Base-by-base conservation (phyloP, 1,140 invertebrate genomes). In the Arctopsyche grandis region DNA sequence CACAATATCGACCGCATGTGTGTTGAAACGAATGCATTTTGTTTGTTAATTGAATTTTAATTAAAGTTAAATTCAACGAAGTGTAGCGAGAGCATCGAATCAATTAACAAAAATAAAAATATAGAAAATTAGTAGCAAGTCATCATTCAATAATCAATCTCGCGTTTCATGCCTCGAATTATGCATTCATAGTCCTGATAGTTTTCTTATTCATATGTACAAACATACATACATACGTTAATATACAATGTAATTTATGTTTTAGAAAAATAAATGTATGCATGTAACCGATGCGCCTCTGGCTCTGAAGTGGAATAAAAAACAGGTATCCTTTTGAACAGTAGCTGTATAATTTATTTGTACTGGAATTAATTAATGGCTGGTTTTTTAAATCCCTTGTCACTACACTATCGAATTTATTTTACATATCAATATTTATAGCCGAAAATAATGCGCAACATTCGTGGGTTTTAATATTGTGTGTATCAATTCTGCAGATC, bases 131-230 rank as follows among this genome's bases (percentile, higher is more conserved):
- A 71, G n/a, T 43, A 14, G 43, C 71, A 38, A 77, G 75, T 77
- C 75, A 77, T 69, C 75, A 46, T 38, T 43, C 75, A 77, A 77
- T 77, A 77, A 77, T 77, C 75, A 77, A 77, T 77, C 75, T 77
- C 69, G 19, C 52, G 69, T 77, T 77, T 77, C 75, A 77, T 58
- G 75, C 75, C 75, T 69, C 75, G 26, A 69, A 4, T 44, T 66
- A 66, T 77, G 75, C 60, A 69, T 77, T 58, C 63, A 66, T 24
- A 21, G 63, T 66, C 24, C 24, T 29, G 63, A 66, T 66, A 66
- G 63, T 26, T 52, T 52, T 52, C 63, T 26, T 66, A 66, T 66
- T 66, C 63, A 66, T 66, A 66, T 14, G 10, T 52, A 38, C 48
- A 10, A 52, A 3, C 48, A n/a, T n/a, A n/a, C n/a, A n/a, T n/a